Evolutionary conservation across 2,888 invertebrate species (phyloP), one percentile per base, ranked within the genome.

Genomic region (Trilocha varians): DNA sequence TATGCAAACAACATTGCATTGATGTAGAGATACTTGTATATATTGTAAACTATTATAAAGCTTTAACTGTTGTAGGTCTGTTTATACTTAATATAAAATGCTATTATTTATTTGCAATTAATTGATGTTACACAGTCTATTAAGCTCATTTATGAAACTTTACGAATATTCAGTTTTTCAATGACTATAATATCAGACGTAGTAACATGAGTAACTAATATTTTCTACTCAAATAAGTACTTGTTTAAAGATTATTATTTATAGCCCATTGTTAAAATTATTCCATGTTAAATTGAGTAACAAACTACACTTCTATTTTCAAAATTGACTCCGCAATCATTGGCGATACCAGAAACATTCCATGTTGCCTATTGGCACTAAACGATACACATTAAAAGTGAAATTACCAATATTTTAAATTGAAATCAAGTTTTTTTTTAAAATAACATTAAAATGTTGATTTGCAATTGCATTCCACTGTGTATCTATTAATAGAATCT

Each of bases 31-130:
- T n/a, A 63, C 49, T 70, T 82, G 82, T 84, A 83, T 59, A 80
- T 83, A 80, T n/a, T 83, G 78, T 82, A 79, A 78, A 74, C 74
- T 82, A 80, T 59, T 69, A 47, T 82, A 78, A 67, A 83, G 79
- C 80, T 83, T 78, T 84, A 82, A 80, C 75, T 79, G 73, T 79
- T 75, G 69, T 80, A 80, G 62, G 59, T 65, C 67, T 66, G 55
- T 57, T 60, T 55, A 55, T 48, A 48, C 54, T 55, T 60, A 62
- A 50, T 56, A 57, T 62, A 58, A 41, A 25, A 6, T 25, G 3
- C 70, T 65, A 65, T 70, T 70, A 66, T 72, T 68, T 64, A 65
- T 68, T 61, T 70, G 63, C 63, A n/a, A n/a, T n/a, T 40, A 51
- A 53, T 53, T 39, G 16, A 39, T 16, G 11, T 34, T 39, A 34